A percentile compares a stretch with the other conserved stretches of the same genome.
Evolutionary conservation across 2,113 vertebrate genomes (phyloP).

Genomic region (Oreochromis aureus): DNA sequence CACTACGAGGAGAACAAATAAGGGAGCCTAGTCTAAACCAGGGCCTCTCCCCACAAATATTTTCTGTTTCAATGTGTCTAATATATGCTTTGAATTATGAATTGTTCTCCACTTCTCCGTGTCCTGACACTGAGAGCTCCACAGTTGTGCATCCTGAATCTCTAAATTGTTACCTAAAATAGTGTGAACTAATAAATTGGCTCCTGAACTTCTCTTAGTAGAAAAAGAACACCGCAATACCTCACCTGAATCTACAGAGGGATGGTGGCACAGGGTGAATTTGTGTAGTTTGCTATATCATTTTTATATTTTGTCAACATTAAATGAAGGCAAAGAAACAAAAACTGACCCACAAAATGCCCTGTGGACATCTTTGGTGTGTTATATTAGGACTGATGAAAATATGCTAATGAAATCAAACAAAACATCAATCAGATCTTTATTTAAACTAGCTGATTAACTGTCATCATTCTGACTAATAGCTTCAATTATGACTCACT

Average conservation of each 20-base stretch:
- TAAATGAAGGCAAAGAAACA: not conserved
- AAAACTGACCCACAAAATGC: not conserved
- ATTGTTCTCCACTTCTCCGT: not conserved
- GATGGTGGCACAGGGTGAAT: not conserved
- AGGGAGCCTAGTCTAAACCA: not conserved
- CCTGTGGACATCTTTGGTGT: not conserved
- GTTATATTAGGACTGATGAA: not conserved
- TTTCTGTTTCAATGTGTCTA: not conserved
- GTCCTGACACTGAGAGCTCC: not conserved
- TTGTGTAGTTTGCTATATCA: not conserved
- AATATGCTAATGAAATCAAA: not conserved
- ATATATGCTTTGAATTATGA: not conserved
- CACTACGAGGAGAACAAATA: not conserved
- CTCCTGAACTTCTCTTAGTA: not conserved
- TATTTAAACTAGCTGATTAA: not conserved
- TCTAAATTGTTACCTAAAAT: not conserved
- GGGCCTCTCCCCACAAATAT: not conserved
- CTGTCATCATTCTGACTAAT: not conserved
- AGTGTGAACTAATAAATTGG: not conserved
- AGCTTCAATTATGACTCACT: not conserved
- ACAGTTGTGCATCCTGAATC: not conserved
- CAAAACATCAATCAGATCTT: not conserved
- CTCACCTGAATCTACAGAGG: not conserved
- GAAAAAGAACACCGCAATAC: not conserved
- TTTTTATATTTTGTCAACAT: not conserved